Conservation (phyloP, 2,888 invertebrate genomes). For the Trissolcus brochymenae region DNA sequence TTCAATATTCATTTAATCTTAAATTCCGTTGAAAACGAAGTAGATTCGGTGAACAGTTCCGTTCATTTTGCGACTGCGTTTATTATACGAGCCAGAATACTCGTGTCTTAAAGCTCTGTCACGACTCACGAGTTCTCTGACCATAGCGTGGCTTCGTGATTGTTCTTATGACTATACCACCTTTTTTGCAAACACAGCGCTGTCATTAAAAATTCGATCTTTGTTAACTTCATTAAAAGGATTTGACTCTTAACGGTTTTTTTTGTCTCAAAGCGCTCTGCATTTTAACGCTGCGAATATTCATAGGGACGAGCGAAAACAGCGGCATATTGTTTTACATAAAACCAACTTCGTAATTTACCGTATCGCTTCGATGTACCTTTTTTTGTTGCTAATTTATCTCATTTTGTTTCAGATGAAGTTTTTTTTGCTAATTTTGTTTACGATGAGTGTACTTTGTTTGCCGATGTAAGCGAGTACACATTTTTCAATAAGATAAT, state of each 20-base stretch:
- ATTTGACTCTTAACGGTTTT: conserved; percentile 31
- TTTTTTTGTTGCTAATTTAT: conserved; percentile 20
- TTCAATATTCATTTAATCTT: too few species aligned
- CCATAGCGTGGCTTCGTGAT: conserved; percentile 29
- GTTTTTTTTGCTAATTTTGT: conserved; percentile 15
- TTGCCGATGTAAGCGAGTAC: conserved; percentile 26
- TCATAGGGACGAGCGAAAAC: conserved; percentile 16
- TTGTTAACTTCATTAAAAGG: conserved; percentile 51
- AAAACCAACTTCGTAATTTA: conserved; percentile 27
- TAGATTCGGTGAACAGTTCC: background rate
- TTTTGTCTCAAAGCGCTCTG: conserved; percentile 28
- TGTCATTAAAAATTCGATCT: conserved; percentile 54
- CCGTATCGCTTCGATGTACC: conserved; percentile 7
- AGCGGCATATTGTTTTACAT: conserved; percentile 22
- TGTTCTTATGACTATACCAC: conserved; percentile 34
- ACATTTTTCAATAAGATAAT: background rate
- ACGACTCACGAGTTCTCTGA: conserved; percentile 25
- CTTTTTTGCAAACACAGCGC: conserved; percentile 31
- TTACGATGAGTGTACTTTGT: background rate
- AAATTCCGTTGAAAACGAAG: too few species aligned
- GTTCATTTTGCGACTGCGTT: conserved; percentile 34
- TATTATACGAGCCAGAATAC: conserved; percentile 9
- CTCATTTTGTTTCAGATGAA: conserved; percentile 49
- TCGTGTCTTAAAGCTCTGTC: conserved; percentile 36
- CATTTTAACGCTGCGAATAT: conserved; percentile 26